Percentiles rank a stretch among this genome's conserved stretches.
phyloP scores from a whole-genome alignment of 2,888 invertebrate species.

The Drosophila dives region DNA sequence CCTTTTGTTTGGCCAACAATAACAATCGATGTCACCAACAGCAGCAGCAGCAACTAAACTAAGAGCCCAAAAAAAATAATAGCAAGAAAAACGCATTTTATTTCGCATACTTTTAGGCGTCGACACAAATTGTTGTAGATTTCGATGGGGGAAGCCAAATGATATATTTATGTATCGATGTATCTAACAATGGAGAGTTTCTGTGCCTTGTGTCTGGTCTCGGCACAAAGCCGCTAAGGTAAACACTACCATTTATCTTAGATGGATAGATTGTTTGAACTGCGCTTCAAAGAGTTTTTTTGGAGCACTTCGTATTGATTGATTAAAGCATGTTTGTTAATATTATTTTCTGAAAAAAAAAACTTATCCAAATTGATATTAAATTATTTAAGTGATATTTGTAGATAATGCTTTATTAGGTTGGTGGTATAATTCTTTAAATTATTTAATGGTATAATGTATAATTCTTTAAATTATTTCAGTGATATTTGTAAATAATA shows the following conservation, averaged over 20 bases:
- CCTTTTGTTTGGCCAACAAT: constrained; percentile 75
- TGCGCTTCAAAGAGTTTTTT: constrained; percentile 17
- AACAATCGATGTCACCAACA: constrained; percentile 77
- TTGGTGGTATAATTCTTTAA: too few species aligned
- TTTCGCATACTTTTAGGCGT: constrained; percentile 70
- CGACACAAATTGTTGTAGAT: constrained; percentile 35
- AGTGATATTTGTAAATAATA: too few species aligned
- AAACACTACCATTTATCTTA: constrained; percentile 34
- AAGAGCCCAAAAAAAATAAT: constrained; percentile 31
- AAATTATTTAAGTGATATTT: not conserved
- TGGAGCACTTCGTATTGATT: not conserved
- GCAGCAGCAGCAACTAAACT: constrained; percentile 45
- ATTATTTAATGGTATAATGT: too few species aligned
- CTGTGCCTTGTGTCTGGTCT: constrained; percentile 13
- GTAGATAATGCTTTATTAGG: too few species aligned
- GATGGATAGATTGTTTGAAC: constrained; percentile 28
- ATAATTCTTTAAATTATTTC: not conserved
- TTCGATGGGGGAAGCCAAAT: constrained; percentile 19
- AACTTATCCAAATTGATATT: not conserved
- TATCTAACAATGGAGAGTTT: constrained; percentile 1
- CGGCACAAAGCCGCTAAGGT: constrained; percentile 37
- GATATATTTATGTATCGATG: constrained; percentile 37
- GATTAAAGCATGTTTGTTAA: not conserved
- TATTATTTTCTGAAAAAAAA: not conserved
- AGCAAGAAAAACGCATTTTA: constrained; percentile 39